A percentile compares a stretch with the other conserved stretches of the same genome.
These are phyloP conservation scores for Drosophila antonietae DNA, from an alignment of 2,888 invertebrate genomes.

Conservation along the genomic window DNA sequence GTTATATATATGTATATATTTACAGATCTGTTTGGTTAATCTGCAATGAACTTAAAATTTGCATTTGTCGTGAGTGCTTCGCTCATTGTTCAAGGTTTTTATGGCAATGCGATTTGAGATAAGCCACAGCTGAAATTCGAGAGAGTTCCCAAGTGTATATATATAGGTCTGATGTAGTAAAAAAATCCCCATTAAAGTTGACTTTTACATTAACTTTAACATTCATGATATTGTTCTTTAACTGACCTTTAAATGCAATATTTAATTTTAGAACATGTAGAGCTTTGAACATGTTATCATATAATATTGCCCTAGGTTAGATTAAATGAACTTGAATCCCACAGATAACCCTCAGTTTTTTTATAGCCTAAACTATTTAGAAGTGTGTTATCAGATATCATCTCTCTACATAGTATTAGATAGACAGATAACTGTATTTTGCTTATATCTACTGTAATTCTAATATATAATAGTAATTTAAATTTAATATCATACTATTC, in stretches of 20 bases:
- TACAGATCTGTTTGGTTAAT: conserved; percentile 27
- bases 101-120: conserved; percentile 29
- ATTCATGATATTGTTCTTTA: neutral
- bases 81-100: conserved; percentile 23
- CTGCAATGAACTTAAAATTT: conserved; percentile 39
- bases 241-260: no score
- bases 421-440: no score
- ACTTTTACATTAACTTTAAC: neutral
- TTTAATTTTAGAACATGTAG: neutral
- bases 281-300: neutral
- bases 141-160: conserved; percentile 1
- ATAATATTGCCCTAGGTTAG: neutral
- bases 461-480: neutral
- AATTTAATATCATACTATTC: neutral
- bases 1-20: neutral
- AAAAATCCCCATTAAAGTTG: neutral
- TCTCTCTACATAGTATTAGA: neutral
- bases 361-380: neutral
- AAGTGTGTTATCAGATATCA: neutral
- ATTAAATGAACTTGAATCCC: neutral
- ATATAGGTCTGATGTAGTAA: neutral
- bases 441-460: neutral
- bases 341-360: neutral
- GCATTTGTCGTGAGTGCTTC: conserved; percentile 29
- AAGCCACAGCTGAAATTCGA: conserved; percentile 7